Evolutionary conservation across 2,888 invertebrate species (phyloP).

Genomic region (Cheiracanthium punctorium): DNA sequence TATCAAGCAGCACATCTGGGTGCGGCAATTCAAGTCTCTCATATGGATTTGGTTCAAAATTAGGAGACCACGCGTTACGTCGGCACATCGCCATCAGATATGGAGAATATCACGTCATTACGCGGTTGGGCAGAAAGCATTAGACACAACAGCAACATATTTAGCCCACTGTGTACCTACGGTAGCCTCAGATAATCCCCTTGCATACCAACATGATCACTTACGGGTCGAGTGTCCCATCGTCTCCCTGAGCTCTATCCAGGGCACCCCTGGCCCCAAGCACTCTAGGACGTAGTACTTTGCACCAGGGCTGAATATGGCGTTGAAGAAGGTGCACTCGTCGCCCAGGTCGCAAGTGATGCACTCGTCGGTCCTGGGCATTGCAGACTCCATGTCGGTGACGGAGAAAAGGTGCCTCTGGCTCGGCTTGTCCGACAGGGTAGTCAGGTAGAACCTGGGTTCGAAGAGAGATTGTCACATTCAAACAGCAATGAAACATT

Average conservation of each 20-base stretch:
- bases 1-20: no score
- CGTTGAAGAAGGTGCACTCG: slow-evolving; percentile 73
- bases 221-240: slow-evolving; percentile 71
- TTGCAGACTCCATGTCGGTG: slow-evolving; percentile 82
- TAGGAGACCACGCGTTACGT: no score
- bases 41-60: no score
- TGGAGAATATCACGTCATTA: no score
- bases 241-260: slow-evolving; percentile 82
- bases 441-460: slow-evolving; percentile 90
- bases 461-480: neutral
- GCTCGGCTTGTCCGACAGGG: slow-evolving; percentile 88
- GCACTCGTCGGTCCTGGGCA: slow-evolving; percentile 85
- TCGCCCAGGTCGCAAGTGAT: slow-evolving; percentile 86
- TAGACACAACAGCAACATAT: no score
- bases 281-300: slow-evolving; percentile 92
- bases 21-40: no score
- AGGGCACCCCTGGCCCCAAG: slow-evolving; percentile 92
- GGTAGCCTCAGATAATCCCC: no score
- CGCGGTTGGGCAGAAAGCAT: no score
- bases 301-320: slow-evolving; percentile 80
- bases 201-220: no score
- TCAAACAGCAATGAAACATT: no score
- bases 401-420: slow-evolving; percentile 92
- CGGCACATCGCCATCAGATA: no score
- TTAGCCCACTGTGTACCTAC: no score